Base-by-base conservation (phyloP, 2,113 vertebrate species). In the Onychostoma macrolepis region DNA sequence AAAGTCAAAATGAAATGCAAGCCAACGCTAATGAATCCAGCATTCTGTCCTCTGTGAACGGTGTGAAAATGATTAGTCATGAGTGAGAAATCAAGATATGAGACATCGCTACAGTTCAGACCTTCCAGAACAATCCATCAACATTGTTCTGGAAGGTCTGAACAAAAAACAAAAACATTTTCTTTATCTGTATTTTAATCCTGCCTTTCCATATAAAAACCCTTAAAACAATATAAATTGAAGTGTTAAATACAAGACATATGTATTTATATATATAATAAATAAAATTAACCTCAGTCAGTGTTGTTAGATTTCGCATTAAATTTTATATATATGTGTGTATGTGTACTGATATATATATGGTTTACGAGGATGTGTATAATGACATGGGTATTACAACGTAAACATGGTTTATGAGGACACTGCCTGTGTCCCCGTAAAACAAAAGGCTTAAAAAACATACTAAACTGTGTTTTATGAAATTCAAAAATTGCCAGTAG, bases 11-110 rank as follows among this genome's bases (percentile, higher is more conserved):
- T 30, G 71, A 67, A 86, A 78, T 5, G n/a, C 48, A n/a, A 9
- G 61, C 61, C 78, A 76, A 80, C 4, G 33, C n/a, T 75, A 5
- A 61, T 30, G 26, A 78, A 84, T 80, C n/a, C 48, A 30, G 80
- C 26, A 38, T 74, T 41, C 26, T 26, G 65, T 78, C 36, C 38
- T 81, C 69, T 56, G 69, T 85, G 79, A 80, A 48, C 36, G 43
- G 53, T 80, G 87, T 53, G 56, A 85, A 90, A 84, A 33, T 83
- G 82, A 90, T 88, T 88, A 88, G 85, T 86, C 87, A 87, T 72
- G 82, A 75, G 28, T 71, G 38, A 82, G 71, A 65, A 80, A 65
- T 76, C 21, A 48, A 83, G 78, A 82, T 71, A 69, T 74, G 78
- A 88, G 84, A 84, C 56, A 43, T 53, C 86, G 72, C 26, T 74